A percentile compares a stretch with the other conserved stretches of the same genome.
These are phyloP conservation scores for Platyscapa corneri DNA, from an alignment of 1,140 invertebrate genomes.

Conservation along the genomic window DNA sequence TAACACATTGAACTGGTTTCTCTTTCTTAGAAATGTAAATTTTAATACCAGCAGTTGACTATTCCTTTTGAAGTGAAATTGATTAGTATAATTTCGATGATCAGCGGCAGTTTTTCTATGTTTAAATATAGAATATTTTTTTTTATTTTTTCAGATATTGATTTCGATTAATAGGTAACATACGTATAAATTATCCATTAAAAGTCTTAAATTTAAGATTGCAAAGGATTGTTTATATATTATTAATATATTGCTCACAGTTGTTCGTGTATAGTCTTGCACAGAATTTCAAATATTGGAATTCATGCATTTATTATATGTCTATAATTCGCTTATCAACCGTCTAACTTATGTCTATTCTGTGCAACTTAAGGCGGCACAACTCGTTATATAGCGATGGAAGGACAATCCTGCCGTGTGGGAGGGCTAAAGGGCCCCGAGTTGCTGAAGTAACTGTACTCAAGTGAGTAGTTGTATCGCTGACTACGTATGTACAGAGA, in stretches of 20 bases:
- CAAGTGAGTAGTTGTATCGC: conserved; percentile 9
- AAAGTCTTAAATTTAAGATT: no score
- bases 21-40: background rate
- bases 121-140: no score
- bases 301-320: background rate
- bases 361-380: background rate
- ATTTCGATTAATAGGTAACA: no score
- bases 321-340: background rate
- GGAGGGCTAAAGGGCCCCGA: conserved; percentile 45
- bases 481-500: background rate
- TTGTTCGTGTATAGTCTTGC: background rate
- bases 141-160: no score
- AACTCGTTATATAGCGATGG: background rate
- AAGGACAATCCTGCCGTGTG: conserved; percentile 17
- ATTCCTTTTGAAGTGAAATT: background rate
- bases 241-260: no score
- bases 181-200: no score
- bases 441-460: conserved; percentile 43
- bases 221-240: no score
- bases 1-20: background rate
- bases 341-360: background rate
- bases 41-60: background rate
- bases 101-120: background rate
- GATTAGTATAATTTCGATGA: background rate
- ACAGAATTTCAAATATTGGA: background rate